phyloP scores from a whole-genome alignment of 2,113 vertebrate species.

The Scomber japonicus region DNA sequence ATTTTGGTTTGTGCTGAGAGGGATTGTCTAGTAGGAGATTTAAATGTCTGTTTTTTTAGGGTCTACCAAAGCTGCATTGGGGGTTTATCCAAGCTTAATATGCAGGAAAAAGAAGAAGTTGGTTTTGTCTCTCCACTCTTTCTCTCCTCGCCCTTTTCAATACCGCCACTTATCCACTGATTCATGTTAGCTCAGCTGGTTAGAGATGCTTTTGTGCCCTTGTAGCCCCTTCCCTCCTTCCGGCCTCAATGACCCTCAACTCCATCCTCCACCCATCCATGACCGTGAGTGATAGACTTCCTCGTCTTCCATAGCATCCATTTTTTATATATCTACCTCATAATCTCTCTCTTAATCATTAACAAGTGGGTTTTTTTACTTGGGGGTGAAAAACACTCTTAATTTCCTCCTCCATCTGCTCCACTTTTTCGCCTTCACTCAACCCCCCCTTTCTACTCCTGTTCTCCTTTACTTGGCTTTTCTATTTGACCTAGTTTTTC shows the following conservation, averaged over 20 bases:
- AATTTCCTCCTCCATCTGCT: constrained; percentile 42
- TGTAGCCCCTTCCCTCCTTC: constrained; percentile 16
- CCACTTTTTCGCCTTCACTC: constrained; percentile 36
- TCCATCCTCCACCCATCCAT: constrained; percentile 14
- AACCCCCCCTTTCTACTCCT: constrained; percentile 25
- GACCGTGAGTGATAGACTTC: constrained; percentile 20
- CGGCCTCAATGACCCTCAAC: constrained; percentile 25
- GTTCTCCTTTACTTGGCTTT: constrained; percentile 57
- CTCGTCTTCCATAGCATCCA: constrained; percentile 5
- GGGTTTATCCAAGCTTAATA: neutral
- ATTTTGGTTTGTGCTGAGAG: constrained; percentile 32
- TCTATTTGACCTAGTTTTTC: constrained; percentile 77
- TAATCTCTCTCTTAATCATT: constrained; percentile 20
- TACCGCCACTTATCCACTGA: neutral
- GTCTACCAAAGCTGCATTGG: neutral
- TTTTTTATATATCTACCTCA: constrained; percentile 17
- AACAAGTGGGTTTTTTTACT: constrained; percentile 22
- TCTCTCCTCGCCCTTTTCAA: neutral
- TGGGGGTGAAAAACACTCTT: constrained; percentile 15
- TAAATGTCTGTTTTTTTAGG: constrained; percentile 32
- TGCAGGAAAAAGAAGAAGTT: neutral
- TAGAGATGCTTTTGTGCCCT: constrained; percentile 31
- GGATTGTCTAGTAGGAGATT: constrained; percentile 30
- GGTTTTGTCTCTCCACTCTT: neutral
- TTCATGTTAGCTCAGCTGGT: constrained; percentile 51